phyloP scores from a whole-genome alignment of 2,888 invertebrate species.

The Pinctada fucata region DNA sequence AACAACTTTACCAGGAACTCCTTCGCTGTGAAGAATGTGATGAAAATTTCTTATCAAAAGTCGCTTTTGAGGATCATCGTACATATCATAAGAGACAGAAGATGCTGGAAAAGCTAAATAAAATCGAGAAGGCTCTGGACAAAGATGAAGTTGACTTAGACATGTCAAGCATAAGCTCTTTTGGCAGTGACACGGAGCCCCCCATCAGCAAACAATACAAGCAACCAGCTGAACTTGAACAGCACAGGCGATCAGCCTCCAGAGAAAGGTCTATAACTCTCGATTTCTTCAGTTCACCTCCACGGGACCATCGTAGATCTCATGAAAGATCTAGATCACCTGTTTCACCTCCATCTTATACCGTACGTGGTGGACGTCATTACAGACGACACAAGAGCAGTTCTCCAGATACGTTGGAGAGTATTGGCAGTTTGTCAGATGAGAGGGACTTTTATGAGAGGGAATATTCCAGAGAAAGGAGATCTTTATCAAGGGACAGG shows the following conservation, averaged over 20 bases:
- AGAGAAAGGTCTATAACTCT: background rate
- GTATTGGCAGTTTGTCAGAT: too few relatives aligned
- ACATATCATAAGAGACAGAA: background rate
- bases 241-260: background rate
- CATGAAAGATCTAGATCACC: background rate
- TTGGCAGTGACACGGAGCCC: background rate
- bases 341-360: background rate
- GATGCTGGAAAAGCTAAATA: background rate
- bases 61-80: background rate
- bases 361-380: background rate
- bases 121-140: background rate
- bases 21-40: background rate
- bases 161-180: background rate
- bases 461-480: background rate
- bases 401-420: background rate
- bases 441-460: too few relatives aligned
- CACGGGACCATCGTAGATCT: background rate
- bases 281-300: background rate
- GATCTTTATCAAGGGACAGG: background rate
- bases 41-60: background rate
- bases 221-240: background rate
- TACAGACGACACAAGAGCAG: background rate
- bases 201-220: background rate
- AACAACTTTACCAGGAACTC: background rate
- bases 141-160: background rate